These are phyloP conservation scores for Nannospalax galili DNA, from an alignment of 2,113 vertebrate species.

Conservation along the genomic window DNA sequence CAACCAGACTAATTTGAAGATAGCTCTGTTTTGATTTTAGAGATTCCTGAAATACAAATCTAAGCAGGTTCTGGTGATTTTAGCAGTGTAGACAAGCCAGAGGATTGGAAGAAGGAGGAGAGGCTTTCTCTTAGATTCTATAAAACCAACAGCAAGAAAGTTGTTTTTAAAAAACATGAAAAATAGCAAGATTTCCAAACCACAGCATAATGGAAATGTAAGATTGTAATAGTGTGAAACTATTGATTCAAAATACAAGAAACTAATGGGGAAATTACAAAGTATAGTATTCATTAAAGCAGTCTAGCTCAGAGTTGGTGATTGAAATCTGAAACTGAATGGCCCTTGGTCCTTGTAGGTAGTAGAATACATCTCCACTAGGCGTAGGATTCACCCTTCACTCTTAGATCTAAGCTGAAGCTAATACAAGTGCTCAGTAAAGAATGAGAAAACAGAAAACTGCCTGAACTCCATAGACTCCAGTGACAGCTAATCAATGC, in stretches of 20 bases:
- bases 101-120: too few relatives aligned
- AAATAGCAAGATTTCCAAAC: conserved; percentile 28
- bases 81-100: conserved; percentile 20
- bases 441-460: conserved; percentile 52
- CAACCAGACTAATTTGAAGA: neutral
- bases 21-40: conserved; percentile 31
- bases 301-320: conserved; percentile 39
- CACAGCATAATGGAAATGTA: conserved; percentile 27
- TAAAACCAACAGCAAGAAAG: conserved; percentile 18
- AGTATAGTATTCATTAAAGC: conserved; percentile 36
- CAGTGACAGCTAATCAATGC: conserved; percentile 47
- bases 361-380: conserved; percentile 13
- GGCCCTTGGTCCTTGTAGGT: neutral
- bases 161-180: neutral
- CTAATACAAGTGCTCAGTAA: conserved; percentile 40
- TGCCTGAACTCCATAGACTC: neutral
- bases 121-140: neutral
- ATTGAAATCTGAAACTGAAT: conserved; percentile 38
- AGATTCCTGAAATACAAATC: conserved; percentile 23
- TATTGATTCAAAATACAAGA: conserved; percentile 52
- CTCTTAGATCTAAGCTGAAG: conserved; percentile 25
- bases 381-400: neutral
- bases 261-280: conserved; percentile 38
- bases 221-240: conserved; percentile 11
- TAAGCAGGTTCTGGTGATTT: conserved; percentile 37